These are phyloP conservation scores for Lepisosteus osseus DNA, from an alignment of 2,113 vertebrate species.

Conservation along the genomic window DNA sequence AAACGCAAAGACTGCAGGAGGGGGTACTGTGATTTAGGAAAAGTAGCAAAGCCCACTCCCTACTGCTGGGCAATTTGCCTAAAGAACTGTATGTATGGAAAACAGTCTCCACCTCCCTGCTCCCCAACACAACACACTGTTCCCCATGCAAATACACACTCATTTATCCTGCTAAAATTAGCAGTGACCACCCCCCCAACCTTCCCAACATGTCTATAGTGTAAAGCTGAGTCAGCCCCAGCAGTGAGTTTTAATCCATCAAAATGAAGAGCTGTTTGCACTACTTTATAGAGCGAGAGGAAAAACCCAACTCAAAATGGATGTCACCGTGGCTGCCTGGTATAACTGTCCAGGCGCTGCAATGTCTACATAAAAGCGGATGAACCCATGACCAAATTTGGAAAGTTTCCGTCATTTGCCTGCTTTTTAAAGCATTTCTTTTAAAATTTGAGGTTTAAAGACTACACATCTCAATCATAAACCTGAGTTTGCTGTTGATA, in stretches of 20 bases:
- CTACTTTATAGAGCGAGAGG: background rate
- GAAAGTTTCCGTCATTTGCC: too few species aligned
- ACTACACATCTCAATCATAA: too few species aligned
- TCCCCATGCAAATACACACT: too few species aligned
- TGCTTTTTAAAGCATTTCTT: too few species aligned
- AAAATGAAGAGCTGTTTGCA: background rate
- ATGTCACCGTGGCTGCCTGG: too few species aligned
- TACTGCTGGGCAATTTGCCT: background rate
- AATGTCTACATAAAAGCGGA: too few species aligned
- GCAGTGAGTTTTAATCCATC: too few species aligned
- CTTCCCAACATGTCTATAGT: background rate
- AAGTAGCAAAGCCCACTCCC: background rate
- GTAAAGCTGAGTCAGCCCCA: background rate
- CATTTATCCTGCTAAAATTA: background rate
- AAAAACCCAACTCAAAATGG: too few species aligned
- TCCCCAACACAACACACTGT: background rate
- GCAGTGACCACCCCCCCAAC: background rate
- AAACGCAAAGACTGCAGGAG: background rate
- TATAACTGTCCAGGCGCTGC: too few species aligned
- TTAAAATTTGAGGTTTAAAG: too few species aligned
- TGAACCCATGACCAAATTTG: too few species aligned
- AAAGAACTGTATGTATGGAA: background rate
- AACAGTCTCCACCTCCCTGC: background rate
- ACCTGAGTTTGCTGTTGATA: too few species aligned
- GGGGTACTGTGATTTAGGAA: background rate